Conservation (phyloP, 2,888 invertebrate species). For the Caenorhabditis plicata region DNA sequence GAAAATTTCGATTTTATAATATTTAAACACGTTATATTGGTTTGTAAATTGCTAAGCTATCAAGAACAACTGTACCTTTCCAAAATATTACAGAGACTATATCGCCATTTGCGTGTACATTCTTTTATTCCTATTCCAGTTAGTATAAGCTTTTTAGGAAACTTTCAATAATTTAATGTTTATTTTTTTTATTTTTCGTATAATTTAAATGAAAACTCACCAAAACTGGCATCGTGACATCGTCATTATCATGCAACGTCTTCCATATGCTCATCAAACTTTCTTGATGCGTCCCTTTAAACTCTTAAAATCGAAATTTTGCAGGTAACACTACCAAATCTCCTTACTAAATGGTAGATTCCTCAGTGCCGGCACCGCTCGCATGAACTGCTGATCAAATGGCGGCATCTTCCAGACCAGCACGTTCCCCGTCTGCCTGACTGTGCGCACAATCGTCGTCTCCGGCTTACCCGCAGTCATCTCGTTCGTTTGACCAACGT, state of each 20-base stretch:
- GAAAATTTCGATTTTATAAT: too few relatives aligned
- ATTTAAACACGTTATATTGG: too few relatives aligned
- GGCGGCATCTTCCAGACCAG: constrained; percentile 45
- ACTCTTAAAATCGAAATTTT: constrained; percentile 31
- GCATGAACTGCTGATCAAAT: constrained; percentile 45
- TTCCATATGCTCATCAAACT: constrained; percentile 45
- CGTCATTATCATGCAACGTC: constrained; percentile 27
- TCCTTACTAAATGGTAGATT: constrained; percentile 38
- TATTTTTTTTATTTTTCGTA: too few relatives aligned
- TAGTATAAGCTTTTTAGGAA: too few relatives aligned
- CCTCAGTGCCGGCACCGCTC: constrained; percentile 22
- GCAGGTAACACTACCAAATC: neutral
- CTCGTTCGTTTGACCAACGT: constrained; percentile 4
- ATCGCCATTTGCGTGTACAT: too few relatives aligned
- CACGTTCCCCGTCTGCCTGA: constrained; percentile 28
- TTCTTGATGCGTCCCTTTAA: constrained; percentile 49
- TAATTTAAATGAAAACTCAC: constrained; percentile 8
- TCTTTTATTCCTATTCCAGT: too few relatives aligned
- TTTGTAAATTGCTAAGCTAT: too few relatives aligned
- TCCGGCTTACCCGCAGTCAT: constrained; percentile 4
- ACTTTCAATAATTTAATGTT: too few relatives aligned
- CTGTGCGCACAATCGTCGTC: constrained; percentile 11
- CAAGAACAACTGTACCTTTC: too few relatives aligned
- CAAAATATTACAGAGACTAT: too few relatives aligned
- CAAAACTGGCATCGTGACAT: constrained; percentile 29